Conservation (phyloP, 2,113 vertebrate species). For the Hoplias malabaricus region DNA sequence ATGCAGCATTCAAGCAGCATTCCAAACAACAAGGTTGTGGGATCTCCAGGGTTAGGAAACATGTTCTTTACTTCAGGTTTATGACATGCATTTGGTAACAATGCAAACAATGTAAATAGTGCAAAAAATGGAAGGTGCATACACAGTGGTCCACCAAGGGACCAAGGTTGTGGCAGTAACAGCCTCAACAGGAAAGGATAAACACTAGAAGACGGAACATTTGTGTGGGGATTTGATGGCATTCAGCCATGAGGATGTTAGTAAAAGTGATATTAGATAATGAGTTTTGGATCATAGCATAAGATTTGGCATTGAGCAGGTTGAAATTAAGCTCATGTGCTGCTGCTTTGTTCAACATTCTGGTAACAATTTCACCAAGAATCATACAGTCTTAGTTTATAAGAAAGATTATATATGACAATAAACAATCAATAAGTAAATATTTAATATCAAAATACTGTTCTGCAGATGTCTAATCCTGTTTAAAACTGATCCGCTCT, state of each 20-base stretch:
- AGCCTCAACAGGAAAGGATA: too few species aligned
- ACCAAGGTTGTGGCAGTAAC: not conserved
- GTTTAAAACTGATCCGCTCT: not conserved
- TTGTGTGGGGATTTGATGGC: too few species aligned
- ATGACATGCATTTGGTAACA: not conserved
- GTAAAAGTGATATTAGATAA: too few species aligned
- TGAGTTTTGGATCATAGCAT: too few species aligned
- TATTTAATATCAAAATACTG: not conserved
- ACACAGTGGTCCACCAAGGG: not conserved
- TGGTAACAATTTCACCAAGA: too few species aligned
- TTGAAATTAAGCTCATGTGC: too few species aligned
- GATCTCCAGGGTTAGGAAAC: not conserved
- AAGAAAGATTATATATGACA: too few species aligned
- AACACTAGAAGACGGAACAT: too few species aligned
- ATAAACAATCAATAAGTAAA: not conserved
- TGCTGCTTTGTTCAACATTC: too few species aligned
- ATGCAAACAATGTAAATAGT: not conserved
- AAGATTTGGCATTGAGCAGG: too few species aligned
- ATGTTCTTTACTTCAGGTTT: not conserved
- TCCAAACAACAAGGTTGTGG: slow-evolving; percentile 21
- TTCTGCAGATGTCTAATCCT: not conserved
- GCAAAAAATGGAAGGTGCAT: not conserved
- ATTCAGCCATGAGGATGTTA: too few species aligned
- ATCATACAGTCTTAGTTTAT: too few species aligned
- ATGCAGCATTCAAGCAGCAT: not conserved